phyloP scores from a whole-genome alignment of 2,797 vertebrate species.

The Peromyscus attwateri region DNA sequence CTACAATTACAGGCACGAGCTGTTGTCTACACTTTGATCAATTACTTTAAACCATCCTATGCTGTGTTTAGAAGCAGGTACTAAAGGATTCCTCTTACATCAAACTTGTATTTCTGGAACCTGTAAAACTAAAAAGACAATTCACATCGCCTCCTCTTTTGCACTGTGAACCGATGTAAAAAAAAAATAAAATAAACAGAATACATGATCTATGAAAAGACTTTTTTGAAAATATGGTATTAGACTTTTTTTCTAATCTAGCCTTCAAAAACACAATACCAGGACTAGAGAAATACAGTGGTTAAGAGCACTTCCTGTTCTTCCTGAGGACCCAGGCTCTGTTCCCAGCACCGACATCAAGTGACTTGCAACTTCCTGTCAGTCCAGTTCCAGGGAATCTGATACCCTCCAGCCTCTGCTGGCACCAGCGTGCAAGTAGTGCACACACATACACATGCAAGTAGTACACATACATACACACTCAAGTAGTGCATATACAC shows the following conservation, averaged over 20 bases:
- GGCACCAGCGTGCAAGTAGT: background rate
- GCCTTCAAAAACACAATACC: background rate
- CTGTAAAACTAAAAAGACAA: background rate
- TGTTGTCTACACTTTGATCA: background rate
- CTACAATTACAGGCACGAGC: background rate
- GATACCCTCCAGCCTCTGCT: no score
- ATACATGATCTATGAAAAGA: conserved; percentile 21
- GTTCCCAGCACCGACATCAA: no score
- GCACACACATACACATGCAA: background rate
- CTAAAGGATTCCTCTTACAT: background rate
- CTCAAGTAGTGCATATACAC: background rate
- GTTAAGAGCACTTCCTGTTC: background rate
- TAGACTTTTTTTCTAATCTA: conserved; percentile 37
- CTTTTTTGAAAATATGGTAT: background rate
- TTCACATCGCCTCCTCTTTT: background rate
- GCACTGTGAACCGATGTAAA: background rate
- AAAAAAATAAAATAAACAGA: conserved; percentile 34
- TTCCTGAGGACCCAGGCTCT: background rate
- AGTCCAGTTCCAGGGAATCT: no score
- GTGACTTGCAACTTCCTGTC: background rate
- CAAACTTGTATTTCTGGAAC: background rate
- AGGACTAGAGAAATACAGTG: background rate
- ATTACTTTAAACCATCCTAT: background rate
- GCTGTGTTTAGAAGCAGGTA: background rate
- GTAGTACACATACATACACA: background rate